These are phyloP conservation scores for Chrosomus eos DNA, from an alignment of 2,797 vertebrate genomes.

Conservation along the genomic window DNA sequence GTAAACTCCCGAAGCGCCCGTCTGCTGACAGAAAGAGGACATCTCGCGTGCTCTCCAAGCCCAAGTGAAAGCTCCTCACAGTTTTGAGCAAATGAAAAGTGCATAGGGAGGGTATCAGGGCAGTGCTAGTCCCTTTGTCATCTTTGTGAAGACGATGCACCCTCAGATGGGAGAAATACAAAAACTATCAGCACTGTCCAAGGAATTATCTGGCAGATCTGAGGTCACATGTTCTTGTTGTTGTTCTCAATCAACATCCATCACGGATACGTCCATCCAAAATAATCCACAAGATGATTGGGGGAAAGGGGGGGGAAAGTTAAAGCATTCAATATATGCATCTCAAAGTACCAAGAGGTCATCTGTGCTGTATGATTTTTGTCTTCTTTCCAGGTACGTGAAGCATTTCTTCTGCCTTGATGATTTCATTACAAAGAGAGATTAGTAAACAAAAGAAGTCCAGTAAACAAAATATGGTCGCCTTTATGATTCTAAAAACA, in stretches of 20 bases:
- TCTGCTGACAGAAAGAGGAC: slow-evolving; percentile 13
- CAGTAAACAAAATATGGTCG: slow-evolving; percentile 61
- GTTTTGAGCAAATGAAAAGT: slow-evolving; percentile 84
- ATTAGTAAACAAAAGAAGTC: slow-evolving; percentile 49
- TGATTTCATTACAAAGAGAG: slow-evolving; percentile 52
- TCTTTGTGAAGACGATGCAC: slow-evolving; percentile 42
- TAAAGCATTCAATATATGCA: slow-evolving; percentile 58
- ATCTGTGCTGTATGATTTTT: slow-evolving; percentile 50
- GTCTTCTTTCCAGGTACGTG: slow-evolving; percentile 42
- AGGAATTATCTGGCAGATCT: slow-evolving; percentile 48
- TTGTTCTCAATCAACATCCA: slow-evolving; percentile 20
- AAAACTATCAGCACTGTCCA: slow-evolving; percentile 38
- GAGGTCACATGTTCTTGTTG: slow-evolving; percentile 53
- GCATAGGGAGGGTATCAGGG: slow-evolving; percentile 81
- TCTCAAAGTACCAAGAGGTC: slow-evolving; percentile 61
- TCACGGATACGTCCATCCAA: slow-evolving; percentile 49
- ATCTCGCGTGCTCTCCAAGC: slow-evolving; percentile 45
- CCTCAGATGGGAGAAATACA: slow-evolving; percentile 24
- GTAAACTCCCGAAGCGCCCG: neutral
- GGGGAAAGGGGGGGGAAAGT: slow-evolving; percentile 26
- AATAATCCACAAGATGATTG: slow-evolving; percentile 41
- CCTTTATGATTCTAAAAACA: slow-evolving; percentile 47
- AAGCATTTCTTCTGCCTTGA: slow-evolving; percentile 48
- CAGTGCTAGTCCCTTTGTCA: slow-evolving; percentile 42
- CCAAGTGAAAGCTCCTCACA: slow-evolving; percentile 80